Percentiles rank a stretch among this genome's conserved stretches.
Evolutionary conservation across 92 coral and sea anemone genomes (phyloP).

Genomic region (Zoanthus solanderi): DNA sequence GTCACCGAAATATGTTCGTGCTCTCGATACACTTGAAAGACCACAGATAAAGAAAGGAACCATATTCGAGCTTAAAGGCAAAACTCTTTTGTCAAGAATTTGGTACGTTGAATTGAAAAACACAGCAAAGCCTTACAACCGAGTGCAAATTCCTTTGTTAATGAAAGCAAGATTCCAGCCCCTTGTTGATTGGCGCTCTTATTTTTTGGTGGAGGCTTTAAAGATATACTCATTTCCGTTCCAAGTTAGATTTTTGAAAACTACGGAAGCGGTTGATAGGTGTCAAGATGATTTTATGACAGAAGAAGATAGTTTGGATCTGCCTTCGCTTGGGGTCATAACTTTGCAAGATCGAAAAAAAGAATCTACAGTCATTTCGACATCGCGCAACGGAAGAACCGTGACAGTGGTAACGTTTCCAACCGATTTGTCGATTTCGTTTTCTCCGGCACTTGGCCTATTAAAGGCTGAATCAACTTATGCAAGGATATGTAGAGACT

Average conservation of each 20-base stretch:
- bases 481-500: conserved; percentile 38
- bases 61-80: conserved; percentile 29
- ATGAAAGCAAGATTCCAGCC: conserved; percentile 33
- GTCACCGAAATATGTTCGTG: conserved; percentile 20
- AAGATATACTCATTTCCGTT: background rate
- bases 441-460: conserved; percentile 42
- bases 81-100: conserved; percentile 12
- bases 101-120: conserved; percentile 39
- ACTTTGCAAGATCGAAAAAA: conserved; percentile 15
- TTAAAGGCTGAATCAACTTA: conserved; percentile 27
- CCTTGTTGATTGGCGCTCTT: background rate
- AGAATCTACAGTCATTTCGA: conserved; percentile 21
- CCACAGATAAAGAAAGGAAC: conserved; percentile 16
- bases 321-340: conserved; percentile 33
- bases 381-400: conserved; percentile 24
- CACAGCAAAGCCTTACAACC: conserved; percentile 36
- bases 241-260: background rate
- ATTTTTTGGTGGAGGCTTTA: conserved; percentile 20
- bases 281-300: background rate
- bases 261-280: too few species aligned
- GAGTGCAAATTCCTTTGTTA: conserved; percentile 37
- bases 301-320: background rate
- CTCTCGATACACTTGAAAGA: conserved; percentile 35
- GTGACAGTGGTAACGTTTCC: conserved; percentile 37
- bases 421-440: conserved; percentile 26